These are phyloP conservation scores for Passer domesticus DNA, from an alignment of 2,113 vertebrate species.

Conservation along the genomic window DNA sequence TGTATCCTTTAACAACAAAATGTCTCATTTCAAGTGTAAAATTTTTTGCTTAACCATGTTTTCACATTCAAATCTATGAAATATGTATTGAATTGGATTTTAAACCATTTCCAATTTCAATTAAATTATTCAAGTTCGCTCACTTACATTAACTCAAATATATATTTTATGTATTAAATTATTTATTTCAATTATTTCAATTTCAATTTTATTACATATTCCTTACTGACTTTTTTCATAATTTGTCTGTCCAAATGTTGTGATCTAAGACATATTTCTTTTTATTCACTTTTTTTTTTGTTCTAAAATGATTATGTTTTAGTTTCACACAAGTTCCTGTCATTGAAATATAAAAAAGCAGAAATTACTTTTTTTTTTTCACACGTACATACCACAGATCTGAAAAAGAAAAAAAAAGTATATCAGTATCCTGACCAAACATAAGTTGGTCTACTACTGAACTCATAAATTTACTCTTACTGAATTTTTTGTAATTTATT, in stretches of 20 bases:
- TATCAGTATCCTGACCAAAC: no score
- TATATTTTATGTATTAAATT: neutral
- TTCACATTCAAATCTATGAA: neutral
- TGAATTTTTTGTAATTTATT: neutral
- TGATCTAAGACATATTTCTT: neutral
- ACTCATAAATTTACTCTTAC: no score
- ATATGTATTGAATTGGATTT: neutral
- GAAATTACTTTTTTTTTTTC: neutral
- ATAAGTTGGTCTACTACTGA: no score
- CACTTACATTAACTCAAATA: neutral
- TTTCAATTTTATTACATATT: neutral
- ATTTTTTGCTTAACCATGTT: neutral
- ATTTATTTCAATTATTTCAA: accelerated
- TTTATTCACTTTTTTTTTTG: neutral
- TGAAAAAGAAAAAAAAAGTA: no score
- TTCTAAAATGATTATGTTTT: neutral
- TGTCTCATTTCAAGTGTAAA: neutral
- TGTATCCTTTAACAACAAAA: neutral
- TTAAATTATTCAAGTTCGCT: neutral
- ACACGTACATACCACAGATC: neutral
- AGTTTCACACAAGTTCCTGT: neutral
- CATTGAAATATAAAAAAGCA: neutral
- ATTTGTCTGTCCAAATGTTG: neutral
- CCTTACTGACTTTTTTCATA: neutral
- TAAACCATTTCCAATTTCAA: neutral